Base-by-base conservation (phyloP, 2,113 vertebrate genomes). In the Plectropomus leopardus region DNA sequence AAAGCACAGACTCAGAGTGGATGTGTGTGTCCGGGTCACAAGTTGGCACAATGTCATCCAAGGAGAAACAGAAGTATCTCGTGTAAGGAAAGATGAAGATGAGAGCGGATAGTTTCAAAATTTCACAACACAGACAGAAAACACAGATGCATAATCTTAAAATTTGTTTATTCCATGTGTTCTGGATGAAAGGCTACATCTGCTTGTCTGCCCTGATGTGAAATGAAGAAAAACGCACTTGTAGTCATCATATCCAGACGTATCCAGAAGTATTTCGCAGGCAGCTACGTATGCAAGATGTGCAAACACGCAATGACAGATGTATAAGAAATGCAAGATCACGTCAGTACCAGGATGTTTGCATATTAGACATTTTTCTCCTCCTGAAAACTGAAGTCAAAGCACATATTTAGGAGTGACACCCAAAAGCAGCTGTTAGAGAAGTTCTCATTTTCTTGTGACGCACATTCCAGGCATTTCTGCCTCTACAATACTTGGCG, bases 1-100 rank as follows among this genome's bases (percentile, higher is more conserved):
- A 51, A 19, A 85, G 48, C 68, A 66, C 84, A 84, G 88, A 79
- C 69, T 40, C 21, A 6, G 47, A 30, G 34, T 26, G 34, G 66
- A 53, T 64, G 65, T 61, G 45, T 2, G 57, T 28, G 66, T 50
- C 64, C 32, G n/a, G 13, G 48, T 70, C 65, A 60, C 60, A 21
- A 16, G 66, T 55, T 85, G 80, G 61, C 51, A 76, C 44, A 3
- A 7, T n/a, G 59, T 51, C n/a, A 61, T 57, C 8, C 7, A 17
- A 8, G 0, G 48, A 15, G 48, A 44, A 57, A 7, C 32, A 48
- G 58, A 76, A 30, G 60, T 23, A 28, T 19, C 26, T 50, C 42
- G 32, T 14, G 36, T 34, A 61, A 40, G 36, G 8, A 24, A 5
- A 75, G 45, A 0, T 15, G 26, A 66, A 60, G 26, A 64, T 51